These are phyloP conservation scores for Axinella damicornis DNA, from an alignment of 37 sponge, comb jelly and placozoan genomes.

Conservation along the genomic window DNA sequence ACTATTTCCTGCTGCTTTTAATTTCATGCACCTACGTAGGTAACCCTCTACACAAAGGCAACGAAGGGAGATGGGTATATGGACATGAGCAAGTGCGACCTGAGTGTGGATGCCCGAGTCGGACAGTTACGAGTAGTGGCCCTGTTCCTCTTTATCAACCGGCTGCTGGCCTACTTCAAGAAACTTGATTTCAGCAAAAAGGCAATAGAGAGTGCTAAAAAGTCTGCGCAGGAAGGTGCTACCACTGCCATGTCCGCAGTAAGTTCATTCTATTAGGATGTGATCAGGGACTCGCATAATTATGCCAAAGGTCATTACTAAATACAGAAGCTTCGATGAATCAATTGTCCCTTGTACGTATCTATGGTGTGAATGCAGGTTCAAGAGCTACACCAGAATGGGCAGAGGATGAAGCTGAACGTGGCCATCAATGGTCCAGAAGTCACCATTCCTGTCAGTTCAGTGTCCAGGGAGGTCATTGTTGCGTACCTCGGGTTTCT, in stretches of 20 bases:
- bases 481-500: slow-evolving; percentile 66
- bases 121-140: slow-evolving; percentile 26
- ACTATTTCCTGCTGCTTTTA: too few relatives aligned
- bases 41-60: neutral
- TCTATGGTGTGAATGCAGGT: slow-evolving; percentile 21
- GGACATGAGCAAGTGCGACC: slow-evolving; percentile 33
- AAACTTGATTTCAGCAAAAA: slow-evolving; percentile 18
- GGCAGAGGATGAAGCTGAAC: slow-evolving; percentile 53
- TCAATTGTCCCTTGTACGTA: neutral
- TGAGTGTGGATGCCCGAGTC: slow-evolving; percentile 26
- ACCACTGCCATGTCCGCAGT: slow-evolving; percentile 37
- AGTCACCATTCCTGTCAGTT: slow-evolving; percentile 55
- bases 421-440: slow-evolving; percentile 68
- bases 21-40: neutral
- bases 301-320: too few relatives aligned
- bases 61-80: slow-evolving; percentile 1
- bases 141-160: slow-evolving; percentile 51
- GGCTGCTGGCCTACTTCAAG: slow-evolving; percentile 23
- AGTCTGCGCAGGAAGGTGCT: slow-evolving; percentile 31
- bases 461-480: slow-evolving; percentile 48
- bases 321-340: too few relatives aligned
- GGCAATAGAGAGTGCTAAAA: slow-evolving; percentile 32
- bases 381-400: slow-evolving; percentile 40
- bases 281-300: neutral
- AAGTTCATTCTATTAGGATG: neutral